Evolutionary conservation across 2,113 vertebrate species (phyloP).

Genomic region (Mixornis gularis): DNA sequence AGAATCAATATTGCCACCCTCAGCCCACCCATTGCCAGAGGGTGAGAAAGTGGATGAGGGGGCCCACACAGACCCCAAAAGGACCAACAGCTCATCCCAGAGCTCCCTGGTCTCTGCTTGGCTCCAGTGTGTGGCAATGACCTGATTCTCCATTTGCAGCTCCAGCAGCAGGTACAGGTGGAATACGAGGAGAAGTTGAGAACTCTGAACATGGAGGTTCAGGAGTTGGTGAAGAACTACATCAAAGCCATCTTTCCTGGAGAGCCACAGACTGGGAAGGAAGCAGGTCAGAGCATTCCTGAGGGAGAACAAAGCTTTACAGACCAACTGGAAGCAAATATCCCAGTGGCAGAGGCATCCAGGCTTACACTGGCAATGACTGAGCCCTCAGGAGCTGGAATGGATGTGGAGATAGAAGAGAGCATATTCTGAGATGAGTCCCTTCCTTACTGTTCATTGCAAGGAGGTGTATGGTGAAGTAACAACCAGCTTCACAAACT

Average conservation of each 20-base stretch:
- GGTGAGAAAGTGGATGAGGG: background rate
- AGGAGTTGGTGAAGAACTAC: constrained; percentile 74
- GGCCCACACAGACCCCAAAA: no score
- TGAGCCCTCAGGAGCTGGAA: background rate
- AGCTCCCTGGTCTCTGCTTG: background rate
- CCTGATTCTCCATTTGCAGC: constrained; percentile 62
- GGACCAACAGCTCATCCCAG: background rate
- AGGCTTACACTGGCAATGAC: background rate
- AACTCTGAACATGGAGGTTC: constrained; percentile 72
- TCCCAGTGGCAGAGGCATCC: background rate
- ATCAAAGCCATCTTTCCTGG: constrained; percentile 67
- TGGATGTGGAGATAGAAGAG: background rate
- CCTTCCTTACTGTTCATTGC: background rate
- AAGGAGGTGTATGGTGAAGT: background rate
- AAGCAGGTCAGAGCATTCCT: background rate
- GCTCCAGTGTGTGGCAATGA: background rate
- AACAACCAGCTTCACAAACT: background rate
- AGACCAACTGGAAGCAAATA: background rate
- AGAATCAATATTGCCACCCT: background rate
- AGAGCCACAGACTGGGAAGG: constrained; percentile 39
- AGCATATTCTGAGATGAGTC: constrained; percentile 18
- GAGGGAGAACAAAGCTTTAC: background rate
- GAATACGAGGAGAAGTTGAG: constrained; percentile 78
- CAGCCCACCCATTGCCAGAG: background rate
- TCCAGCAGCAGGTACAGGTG: constrained; percentile 74